Evolutionary conservation across 2,113 vertebrate species (phyloP).

Genomic region (Pygoscelis antarcticus): DNA sequence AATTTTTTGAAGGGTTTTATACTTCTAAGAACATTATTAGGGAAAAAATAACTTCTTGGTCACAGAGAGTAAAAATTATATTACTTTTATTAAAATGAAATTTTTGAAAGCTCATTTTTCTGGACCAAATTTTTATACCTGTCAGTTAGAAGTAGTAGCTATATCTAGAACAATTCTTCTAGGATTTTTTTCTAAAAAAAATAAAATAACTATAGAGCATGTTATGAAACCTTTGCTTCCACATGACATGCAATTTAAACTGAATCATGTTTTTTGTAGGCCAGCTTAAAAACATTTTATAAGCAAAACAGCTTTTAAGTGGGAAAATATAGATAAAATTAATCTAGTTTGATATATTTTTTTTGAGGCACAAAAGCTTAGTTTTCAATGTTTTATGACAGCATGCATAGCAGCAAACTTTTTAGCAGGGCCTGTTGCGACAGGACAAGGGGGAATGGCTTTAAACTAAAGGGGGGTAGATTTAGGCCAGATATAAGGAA

Average conservation of each 20-base stretch:
- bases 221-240: not conserved
- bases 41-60: not conserved
- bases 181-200: not conserved
- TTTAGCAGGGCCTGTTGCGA: no score
- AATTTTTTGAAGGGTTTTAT: not conserved
- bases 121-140: not conserved
- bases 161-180: not conserved
- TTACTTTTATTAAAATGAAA: not conserved
- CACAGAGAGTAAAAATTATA: not conserved
- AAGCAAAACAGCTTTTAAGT: not conserved
- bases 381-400: not conserved
- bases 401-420: no score
- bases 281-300: not conserved
- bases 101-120: not conserved
- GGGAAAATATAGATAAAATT: not conserved
- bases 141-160: not conserved
- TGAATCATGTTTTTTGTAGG: not conserved
- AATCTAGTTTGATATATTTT: not conserved
- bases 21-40: not conserved
- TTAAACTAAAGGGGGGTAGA: no score
- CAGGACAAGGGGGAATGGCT: no score
- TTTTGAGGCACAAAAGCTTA: not conserved
- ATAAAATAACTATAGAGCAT: not conserved
- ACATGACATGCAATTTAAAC: not conserved
- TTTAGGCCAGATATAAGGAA: no score